Conservation (phyloP, 2,113 vertebrate species). For the Dipodomys stephensi region DNA sequence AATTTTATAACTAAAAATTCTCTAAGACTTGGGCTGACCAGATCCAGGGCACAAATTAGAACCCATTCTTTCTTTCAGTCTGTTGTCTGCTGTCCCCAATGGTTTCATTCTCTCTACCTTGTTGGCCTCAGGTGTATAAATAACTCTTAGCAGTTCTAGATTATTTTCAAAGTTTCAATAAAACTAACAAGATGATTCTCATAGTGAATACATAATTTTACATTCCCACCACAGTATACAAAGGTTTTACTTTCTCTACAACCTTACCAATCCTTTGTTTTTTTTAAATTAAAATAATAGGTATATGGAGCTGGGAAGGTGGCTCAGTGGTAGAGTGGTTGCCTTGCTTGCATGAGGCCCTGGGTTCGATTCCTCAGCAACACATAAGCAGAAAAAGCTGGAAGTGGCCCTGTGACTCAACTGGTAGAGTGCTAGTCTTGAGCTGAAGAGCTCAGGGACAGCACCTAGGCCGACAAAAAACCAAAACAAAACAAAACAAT, state of each 20-base stretch:
- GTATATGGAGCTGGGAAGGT: too few species aligned
- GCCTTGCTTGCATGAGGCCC: too few species aligned
- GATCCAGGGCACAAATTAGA: constrained; percentile 36
- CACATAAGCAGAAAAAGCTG: too few species aligned
- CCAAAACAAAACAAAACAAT: too few species aligned
- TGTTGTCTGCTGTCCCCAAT: background rate
- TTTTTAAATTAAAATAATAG: too few species aligned
- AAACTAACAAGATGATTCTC: constrained; percentile 30
- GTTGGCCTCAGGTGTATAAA: background rate
- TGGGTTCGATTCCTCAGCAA: too few species aligned
- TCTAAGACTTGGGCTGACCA: background rate
- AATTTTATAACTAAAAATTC: constrained; percentile 20
- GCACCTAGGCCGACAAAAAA: too few species aligned
- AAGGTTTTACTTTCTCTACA: background rate
- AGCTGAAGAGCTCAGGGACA: too few species aligned
- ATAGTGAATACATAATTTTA: background rate
- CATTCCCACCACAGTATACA: background rate
- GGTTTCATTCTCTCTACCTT: background rate
- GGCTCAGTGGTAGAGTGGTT: too few species aligned
- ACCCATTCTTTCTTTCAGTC: constrained; percentile 23
- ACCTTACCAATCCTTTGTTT: background rate
- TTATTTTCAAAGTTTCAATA: constrained; percentile 39
- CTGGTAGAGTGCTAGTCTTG: too few species aligned
- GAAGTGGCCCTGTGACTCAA: too few species aligned
- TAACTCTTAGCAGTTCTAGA: background rate